phyloP scores from a whole-genome alignment of 2,888 invertebrate species.

The Athalia circularis region DNA sequence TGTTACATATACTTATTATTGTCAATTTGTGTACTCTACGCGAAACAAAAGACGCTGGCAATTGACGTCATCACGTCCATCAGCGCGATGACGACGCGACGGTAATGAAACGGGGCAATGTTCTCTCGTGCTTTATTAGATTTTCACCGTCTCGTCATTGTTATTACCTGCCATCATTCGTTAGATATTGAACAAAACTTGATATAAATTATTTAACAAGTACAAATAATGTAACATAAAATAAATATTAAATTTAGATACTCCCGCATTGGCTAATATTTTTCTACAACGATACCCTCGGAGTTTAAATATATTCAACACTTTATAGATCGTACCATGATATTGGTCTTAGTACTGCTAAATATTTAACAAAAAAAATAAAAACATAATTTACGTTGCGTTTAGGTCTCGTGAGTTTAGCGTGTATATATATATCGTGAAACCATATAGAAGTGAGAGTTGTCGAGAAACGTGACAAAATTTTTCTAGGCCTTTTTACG shows the following conservation, averaged over 20 bases:
- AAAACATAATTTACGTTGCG: too few relatives aligned
- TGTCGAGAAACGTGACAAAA: background rate
- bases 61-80: constrained; percentile 28
- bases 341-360: too few relatives aligned
- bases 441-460: background rate
- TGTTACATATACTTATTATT: too few relatives aligned
- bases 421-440: background rate
- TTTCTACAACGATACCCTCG: too few relatives aligned
- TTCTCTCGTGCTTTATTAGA: background rate
- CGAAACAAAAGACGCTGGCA: background rate
- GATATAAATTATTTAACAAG: too few relatives aligned
- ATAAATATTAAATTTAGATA: too few relatives aligned
- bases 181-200: background rate
- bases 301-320: too few relatives aligned
- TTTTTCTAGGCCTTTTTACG: background rate
- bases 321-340: too few relatives aligned
- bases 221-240: too few relatives aligned
- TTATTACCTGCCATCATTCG: background rate
- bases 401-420: too few relatives aligned
- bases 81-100: constrained; percentile 4
- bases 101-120: constrained; percentile 15
- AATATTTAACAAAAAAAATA: too few relatives aligned
- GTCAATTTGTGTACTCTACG: background rate
- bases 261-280: too few relatives aligned
- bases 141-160: background rate